A percentile compares a stretch with the other conserved stretches of the same genome.
Evolutionary conservation across 2,888 invertebrate species (phyloP).

Genomic region (Dicyrtomina minuta): DNA sequence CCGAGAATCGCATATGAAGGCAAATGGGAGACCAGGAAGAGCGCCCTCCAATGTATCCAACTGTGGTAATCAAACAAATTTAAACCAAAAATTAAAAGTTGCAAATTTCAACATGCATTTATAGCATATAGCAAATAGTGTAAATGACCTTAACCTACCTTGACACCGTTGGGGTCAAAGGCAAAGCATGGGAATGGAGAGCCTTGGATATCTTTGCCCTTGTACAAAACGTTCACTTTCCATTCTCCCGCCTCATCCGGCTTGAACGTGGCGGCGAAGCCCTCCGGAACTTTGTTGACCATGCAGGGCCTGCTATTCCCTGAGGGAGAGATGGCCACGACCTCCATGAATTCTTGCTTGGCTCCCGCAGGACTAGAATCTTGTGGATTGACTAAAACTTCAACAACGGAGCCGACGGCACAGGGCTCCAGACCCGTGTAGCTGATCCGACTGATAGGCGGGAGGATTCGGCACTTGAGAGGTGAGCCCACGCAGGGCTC

Average conservation of each 20-base stretch:
- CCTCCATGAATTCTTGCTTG: conserved; percentile 77
- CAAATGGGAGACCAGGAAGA: conserved; percentile 80
- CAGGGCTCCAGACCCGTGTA: conserved; percentile 94
- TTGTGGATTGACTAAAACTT: conserved; percentile 71
- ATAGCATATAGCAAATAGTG: no score
- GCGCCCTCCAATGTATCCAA: conserved; percentile 59
- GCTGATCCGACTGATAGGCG: conserved; percentile 80
- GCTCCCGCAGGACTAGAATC: conserved; percentile 57
- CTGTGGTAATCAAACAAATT: conserved; percentile 32
- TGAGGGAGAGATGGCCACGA: conserved; percentile 88
- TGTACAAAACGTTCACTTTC: conserved; percentile 94
- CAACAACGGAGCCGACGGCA: conserved; percentile 90
- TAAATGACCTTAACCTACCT: conserved; percentile 61
- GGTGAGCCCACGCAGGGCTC: conserved; percentile 65
- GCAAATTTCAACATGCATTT: conserved; percentile 1
- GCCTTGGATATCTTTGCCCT: conserved; percentile 91
- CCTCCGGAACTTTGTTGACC: conserved; percentile 76
- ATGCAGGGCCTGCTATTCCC: conserved; percentile 79
- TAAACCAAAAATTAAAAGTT: background rate
- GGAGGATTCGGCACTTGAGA: conserved; percentile 79
- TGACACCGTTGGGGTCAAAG: conserved; percentile 88
- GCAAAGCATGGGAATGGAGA: conserved; percentile 96
- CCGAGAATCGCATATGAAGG: conserved; percentile 74
- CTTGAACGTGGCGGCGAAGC: conserved; percentile 93
- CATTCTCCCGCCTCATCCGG: conserved; percentile 97